Percentiles rank a stretch among this genome's conserved stretches.
Evolutionary conservation across 2,113 vertebrate species (phyloP).

Genomic region (Clinocottus analis): DNA sequence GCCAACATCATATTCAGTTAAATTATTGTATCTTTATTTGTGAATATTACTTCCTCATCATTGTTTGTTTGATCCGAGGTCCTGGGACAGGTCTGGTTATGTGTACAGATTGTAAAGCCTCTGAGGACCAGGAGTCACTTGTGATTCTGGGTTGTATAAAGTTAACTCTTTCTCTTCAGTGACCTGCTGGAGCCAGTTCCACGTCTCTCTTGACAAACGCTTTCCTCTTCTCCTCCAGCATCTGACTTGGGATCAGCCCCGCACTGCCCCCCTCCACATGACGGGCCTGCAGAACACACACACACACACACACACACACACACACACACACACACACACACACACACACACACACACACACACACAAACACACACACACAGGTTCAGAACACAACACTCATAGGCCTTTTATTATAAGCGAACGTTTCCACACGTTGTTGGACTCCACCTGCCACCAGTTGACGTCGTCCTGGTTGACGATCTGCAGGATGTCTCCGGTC

Average conservation of each 20-base stretch:
- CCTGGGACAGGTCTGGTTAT: no score
- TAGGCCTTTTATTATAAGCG: no score
- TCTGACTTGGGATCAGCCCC: constrained; percentile 94
- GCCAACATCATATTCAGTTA: neutral
- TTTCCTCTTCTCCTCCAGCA: constrained; percentile 96
- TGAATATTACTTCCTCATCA: neutral
- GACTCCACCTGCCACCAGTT: constrained; percentile 96
- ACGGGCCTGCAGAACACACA: constrained; percentile 82
- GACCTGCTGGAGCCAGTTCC: constrained; percentile 88
- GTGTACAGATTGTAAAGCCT: no score
- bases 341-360: no score
- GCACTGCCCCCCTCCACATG: constrained; percentile 93
- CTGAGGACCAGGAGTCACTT: no score
- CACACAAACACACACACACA: no score
- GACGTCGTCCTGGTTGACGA: constrained; percentile 95
- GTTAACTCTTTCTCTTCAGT: neutral
- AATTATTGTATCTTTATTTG: neutral
- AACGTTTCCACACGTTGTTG: neutral
- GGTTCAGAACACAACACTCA: no score
- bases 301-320: no score
- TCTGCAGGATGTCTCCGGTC: constrained; percentile 92
- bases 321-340: no score
- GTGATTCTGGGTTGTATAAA: no score
- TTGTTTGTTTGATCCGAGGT: neutral
- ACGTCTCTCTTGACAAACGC: constrained; percentile 93